These are phyloP conservation scores for Clarias platycephalus DNA, from an alignment of 2,797 vertebrate genomes.

Conservation along the genomic window DNA sequence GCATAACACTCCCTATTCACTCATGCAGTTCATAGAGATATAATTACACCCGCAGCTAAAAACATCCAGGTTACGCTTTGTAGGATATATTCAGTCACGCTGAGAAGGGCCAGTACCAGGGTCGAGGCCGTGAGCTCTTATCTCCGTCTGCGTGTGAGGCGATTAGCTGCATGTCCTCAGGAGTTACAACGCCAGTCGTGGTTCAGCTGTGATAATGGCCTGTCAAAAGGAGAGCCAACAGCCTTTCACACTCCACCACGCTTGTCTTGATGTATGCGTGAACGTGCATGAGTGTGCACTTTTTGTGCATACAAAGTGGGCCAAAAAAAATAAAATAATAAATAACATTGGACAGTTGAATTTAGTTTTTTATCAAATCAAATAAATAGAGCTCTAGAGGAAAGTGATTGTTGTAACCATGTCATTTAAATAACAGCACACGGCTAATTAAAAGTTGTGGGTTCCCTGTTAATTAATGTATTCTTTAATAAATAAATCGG, in stretches of 20 bases:
- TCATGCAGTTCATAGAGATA: neutral
- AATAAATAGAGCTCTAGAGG: neutral
- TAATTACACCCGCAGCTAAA: constrained; percentile 8
- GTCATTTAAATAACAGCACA: neutral
- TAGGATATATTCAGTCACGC: constrained; percentile 13
- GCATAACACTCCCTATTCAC: neutral
- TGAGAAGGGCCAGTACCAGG: constrained; percentile 22
- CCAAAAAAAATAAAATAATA: neutral
- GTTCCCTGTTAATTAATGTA: neutral
- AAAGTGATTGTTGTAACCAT: neutral
- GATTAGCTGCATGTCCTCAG: constrained; percentile 53
- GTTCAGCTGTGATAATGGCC: constrained; percentile 47
- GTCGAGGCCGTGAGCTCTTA: constrained; percentile 45
- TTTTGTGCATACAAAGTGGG: neutral
- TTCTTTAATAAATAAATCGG: neutral
- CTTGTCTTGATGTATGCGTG: neutral
- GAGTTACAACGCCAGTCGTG: constrained; percentile 31
- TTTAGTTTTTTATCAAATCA: neutral
- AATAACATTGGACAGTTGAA: neutral
- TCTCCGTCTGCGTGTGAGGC: constrained; percentile 50
- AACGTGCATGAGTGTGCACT: neutral
- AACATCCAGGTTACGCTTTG: neutral
- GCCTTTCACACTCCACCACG: constrained; percentile 1
- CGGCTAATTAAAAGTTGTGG: neutral
- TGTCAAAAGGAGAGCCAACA: constrained; percentile 24